These are phyloP conservation scores for Rhegmatorhina hoffmannsi DNA, from an alignment of 2,113 vertebrate genomes.

Conservation along the genomic window DNA sequence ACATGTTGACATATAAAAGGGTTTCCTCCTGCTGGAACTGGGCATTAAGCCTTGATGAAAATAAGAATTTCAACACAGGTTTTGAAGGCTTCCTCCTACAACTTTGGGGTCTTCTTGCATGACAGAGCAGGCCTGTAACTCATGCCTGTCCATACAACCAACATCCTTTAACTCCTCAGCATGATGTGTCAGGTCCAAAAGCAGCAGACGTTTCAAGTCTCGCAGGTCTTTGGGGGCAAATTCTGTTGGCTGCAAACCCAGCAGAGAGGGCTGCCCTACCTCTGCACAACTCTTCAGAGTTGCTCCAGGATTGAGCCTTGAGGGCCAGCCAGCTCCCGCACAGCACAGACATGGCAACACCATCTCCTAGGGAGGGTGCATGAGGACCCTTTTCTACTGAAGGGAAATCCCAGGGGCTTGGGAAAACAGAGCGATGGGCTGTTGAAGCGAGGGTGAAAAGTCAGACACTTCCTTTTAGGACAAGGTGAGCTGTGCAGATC, in stretches of 20 bases:
- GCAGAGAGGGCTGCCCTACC: background rate
- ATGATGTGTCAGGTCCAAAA: background rate
- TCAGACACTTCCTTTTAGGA: background rate
- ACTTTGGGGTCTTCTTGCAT: background rate
- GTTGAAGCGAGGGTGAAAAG: background rate
- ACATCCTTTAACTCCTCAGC: background rate
- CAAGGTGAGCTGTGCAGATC: background rate
- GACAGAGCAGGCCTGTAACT: background rate
- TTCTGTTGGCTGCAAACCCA: background rate
- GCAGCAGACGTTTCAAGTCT: background rate
- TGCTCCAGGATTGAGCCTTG: background rate
- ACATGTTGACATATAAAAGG: background rate
- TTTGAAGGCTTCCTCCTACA: background rate
- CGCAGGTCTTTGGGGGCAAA: background rate
- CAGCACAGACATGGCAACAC: fast-evolving
- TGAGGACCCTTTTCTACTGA: background rate
- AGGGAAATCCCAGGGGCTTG: background rate
- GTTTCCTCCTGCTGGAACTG: background rate
- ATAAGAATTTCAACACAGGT: background rate
- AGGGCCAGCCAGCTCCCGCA: background rate
- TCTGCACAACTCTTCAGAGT: background rate
- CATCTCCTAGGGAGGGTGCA: background rate
- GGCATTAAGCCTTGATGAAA: background rate
- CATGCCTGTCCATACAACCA: background rate
- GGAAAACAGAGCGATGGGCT: background rate